Conservation (phyloP, 2,888 invertebrate genomes). For the Heliconius sara region DNA sequence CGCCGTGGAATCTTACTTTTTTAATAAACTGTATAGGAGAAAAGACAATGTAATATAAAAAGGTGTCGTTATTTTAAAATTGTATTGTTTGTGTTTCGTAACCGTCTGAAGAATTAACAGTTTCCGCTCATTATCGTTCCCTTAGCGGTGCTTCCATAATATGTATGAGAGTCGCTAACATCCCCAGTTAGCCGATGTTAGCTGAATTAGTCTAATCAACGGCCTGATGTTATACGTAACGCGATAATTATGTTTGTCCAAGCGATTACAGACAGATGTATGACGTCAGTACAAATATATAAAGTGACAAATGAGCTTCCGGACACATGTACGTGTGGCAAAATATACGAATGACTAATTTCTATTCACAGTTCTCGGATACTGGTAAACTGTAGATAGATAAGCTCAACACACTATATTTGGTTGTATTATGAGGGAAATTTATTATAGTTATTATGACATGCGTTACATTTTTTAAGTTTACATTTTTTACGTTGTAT, state of each 20-base stretch:
- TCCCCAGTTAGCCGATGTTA: conserved; percentile 52
- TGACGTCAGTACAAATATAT: conserved; percentile 38
- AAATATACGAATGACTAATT: conserved; percentile 32
- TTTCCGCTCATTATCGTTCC: conserved; percentile 43
- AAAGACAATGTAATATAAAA: conserved; percentile 11
- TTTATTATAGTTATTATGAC: no score
- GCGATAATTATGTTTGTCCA: conserved; percentile 53
- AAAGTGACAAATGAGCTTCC: conserved; percentile 33
- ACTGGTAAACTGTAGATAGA: not conserved
- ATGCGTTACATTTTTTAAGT: no score
- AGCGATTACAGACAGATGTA: conserved; percentile 47
- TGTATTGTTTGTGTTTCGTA: conserved; percentile 16
- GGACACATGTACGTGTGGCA: conserved; percentile 21
- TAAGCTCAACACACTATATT: not conserved
- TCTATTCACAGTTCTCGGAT: not conserved
- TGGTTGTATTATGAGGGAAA: not conserved
- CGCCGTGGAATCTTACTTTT: conserved; percentile 68
- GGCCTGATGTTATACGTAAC: conserved; percentile 55
- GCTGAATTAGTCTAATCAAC: conserved; percentile 65
- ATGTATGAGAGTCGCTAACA: conserved; percentile 60
- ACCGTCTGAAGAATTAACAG: conserved; percentile 30
- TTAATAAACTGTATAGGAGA: conserved; percentile 56
- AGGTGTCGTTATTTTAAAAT: conserved; percentile 25
- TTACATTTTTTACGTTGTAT: no score
- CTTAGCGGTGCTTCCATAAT: conserved; percentile 46